phyloP scores from a whole-genome alignment of 2,888 invertebrate species.

The Chrysolina haemoptera region DNA sequence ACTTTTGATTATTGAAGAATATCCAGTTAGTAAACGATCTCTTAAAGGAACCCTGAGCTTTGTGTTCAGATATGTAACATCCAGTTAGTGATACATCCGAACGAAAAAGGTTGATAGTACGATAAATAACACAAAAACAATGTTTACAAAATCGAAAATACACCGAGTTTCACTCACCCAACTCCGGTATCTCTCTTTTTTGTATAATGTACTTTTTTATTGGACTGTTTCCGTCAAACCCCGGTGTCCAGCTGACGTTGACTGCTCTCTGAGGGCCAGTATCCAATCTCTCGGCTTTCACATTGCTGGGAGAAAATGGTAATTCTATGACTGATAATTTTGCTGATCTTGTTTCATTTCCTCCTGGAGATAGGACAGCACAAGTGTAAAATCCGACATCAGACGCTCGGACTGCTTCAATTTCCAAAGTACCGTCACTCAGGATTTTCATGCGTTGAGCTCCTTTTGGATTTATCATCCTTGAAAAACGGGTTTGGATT shows the following conservation, averaged over 20 bases:
- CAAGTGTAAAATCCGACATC: constrained; percentile 97
- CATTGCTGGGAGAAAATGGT: constrained; percentile 93
- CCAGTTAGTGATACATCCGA: too few relatives aligned
- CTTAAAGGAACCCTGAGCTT: too few relatives aligned
- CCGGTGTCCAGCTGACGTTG: constrained; percentile 94
- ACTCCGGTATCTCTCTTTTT: constrained; percentile 88
- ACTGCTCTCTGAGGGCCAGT: constrained; percentile 80
- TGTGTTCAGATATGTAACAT: too few relatives aligned
- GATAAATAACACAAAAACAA: constrained; percentile 63
- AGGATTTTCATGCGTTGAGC: constrained; percentile 83
- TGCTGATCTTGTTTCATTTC: constrained; percentile 92
- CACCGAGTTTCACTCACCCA: constrained; percentile 74
- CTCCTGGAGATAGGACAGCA: constrained; percentile 89
- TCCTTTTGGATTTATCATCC: constrained; percentile 74
- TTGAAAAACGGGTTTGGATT: constrained; percentile 55
- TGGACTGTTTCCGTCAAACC: constrained; percentile 98
- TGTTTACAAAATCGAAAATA: constrained; percentile 52
- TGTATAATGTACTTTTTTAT: constrained; percentile 94
- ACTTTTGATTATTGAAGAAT: not conserved
- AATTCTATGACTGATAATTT: constrained; percentile 92
- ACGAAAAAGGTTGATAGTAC: constrained; percentile 35
- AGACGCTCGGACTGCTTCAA: constrained; percentile 89
- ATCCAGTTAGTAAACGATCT: too few relatives aligned
- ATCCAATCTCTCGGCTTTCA: constrained; percentile 81
- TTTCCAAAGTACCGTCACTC: constrained; percentile 88